A percentile compares a stretch with the other conserved stretches of the same genome.
These are phyloP conservation scores for Jacana jacana DNA, from an alignment of 2,113 vertebrate species.

Conservation along the genomic window DNA sequence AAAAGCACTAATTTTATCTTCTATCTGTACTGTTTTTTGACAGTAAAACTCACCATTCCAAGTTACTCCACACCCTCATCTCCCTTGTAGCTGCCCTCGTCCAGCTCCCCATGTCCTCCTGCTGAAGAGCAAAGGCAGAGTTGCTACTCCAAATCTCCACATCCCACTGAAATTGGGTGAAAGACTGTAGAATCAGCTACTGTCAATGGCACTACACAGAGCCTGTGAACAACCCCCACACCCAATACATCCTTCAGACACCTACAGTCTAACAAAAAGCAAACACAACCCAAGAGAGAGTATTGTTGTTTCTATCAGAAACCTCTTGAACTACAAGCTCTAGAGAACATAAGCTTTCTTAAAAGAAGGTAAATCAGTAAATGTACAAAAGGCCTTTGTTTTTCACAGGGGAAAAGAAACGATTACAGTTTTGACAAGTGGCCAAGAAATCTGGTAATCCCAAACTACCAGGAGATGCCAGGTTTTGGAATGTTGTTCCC, in stretches of 20 bases:
- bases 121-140: background rate
- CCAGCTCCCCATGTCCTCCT: background rate
- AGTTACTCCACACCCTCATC: background rate
- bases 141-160: background rate
- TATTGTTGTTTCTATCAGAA: background rate
- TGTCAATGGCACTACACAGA: background rate
- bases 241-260: background rate
- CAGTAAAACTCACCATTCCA: background rate
- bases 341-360: background rate
- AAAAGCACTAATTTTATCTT: background rate
- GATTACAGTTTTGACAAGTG: conserved; percentile 47
- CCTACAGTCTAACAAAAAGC: background rate
- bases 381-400: background rate
- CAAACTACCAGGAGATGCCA: conserved; percentile 52
- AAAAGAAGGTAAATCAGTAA: background rate
- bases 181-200: background rate
- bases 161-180: background rate
- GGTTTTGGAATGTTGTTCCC: conserved; percentile 42
- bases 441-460: conserved; percentile 56
- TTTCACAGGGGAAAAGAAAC: conserved; percentile 42
- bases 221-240: background rate
- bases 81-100: rapidly evolving
- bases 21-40: background rate
- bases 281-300: background rate
- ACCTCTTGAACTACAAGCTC: background rate